A percentile compares a stretch with the other conserved stretches of the same genome.
Evolutionary conservation across 2,113 vertebrate species (phyloP).

Genomic region (Elaphurus davidianus): DNA sequence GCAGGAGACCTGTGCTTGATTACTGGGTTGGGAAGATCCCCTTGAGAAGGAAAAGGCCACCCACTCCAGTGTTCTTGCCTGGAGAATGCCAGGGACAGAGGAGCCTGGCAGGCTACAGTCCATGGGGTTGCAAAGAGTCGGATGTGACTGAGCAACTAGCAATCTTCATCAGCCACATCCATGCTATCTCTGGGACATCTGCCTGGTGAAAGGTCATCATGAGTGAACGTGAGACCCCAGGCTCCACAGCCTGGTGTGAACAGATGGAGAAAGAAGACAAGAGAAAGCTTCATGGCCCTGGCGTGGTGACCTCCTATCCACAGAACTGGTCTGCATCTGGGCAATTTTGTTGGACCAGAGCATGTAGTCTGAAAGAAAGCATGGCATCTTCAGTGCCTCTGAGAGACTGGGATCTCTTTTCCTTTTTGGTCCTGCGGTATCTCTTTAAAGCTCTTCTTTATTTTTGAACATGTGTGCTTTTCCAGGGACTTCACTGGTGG

Average conservation of each 20-base stretch:
- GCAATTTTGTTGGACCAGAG: too few species aligned
- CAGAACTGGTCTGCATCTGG: background rate
- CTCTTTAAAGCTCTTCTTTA: background rate
- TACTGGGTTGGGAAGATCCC: background rate
- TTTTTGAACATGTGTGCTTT: background rate
- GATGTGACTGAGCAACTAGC: background rate
- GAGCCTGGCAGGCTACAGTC: background rate
- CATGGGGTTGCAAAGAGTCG: background rate
- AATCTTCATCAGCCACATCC: background rate
- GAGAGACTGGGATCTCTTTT: background rate
- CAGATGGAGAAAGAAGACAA: background rate
- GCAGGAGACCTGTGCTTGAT: background rate
- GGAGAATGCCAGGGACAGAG: background rate
- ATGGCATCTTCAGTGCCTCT: background rate
- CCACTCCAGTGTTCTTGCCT: background rate
- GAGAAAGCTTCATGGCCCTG: background rate
- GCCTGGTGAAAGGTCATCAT: accelerated
- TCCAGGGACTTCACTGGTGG: background rate
- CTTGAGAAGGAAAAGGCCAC: background rate
- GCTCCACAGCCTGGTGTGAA: accelerated
- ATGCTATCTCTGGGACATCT: background rate
- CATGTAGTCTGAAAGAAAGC: background rate
- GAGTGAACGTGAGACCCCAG: background rate
- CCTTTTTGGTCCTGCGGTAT: background rate
- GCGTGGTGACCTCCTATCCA: background rate